phyloP scores from a whole-genome alignment of 2,888 invertebrate genomes.

The Agonum fuliginosum region DNA sequence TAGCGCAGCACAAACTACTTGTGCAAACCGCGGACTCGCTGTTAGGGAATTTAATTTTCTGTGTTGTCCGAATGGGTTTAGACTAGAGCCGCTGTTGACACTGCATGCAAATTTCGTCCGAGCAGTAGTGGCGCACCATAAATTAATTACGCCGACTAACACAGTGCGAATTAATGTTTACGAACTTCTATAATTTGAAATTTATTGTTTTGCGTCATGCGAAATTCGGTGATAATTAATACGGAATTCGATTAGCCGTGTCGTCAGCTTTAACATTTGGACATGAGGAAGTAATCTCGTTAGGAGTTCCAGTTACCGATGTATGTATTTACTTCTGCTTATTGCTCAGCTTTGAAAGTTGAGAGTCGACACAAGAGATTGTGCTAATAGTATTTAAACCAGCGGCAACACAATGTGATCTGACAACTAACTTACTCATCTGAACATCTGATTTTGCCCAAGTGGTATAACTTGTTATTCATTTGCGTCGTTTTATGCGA shows the following conservation, averaged over 20 bases:
- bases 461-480: constrained; percentile 24
- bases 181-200: constrained; percentile 72
- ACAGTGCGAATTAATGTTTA: constrained; percentile 66
- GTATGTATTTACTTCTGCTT: constrained; percentile 27
- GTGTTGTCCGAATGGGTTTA: constrained; percentile 59
- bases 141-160: constrained; percentile 57
- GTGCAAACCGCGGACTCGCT: constrained; percentile 56
- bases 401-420: constrained; percentile 18
- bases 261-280: constrained; percentile 47
- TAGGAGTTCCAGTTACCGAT: constrained; percentile 30
- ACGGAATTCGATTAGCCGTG: constrained; percentile 58
- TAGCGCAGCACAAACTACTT: constrained; percentile 55
- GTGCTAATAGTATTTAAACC: constrained; percentile 18
- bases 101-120: constrained; percentile 59
- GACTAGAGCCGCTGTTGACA: constrained; percentile 58
- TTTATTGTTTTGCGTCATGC: constrained; percentile 67
- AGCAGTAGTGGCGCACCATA: constrained; percentile 55
- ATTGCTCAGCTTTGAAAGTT: constrained; percentile 14
- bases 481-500: constrained; percentile 27
- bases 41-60: constrained; percentile 59
- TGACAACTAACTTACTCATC: too few relatives aligned
- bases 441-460: constrained; percentile 28
- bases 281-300: constrained; percentile 49
- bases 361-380: not conserved
- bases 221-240: constrained; percentile 58